Evolutionary conservation across 1,140 invertebrate species (phyloP).

Genomic region (Amyelois transitella): DNA sequence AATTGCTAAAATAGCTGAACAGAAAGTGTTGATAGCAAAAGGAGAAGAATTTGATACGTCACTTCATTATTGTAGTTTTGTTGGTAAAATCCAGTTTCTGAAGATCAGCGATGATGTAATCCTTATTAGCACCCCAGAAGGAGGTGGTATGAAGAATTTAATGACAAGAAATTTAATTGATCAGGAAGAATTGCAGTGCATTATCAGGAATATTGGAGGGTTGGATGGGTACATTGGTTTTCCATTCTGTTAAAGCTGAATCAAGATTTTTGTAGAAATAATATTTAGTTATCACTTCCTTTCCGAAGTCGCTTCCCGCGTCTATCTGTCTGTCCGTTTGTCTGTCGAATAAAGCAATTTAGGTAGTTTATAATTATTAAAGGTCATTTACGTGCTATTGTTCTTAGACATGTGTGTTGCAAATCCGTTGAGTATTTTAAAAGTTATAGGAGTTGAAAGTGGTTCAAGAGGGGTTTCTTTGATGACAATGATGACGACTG

Average conservation of each 20-base stretch:
- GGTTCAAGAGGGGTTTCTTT: too few relatives aligned
- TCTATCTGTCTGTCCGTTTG: too few relatives aligned
- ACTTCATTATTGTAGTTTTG: neutral
- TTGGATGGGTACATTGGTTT: neutral
- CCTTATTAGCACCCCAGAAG: neutral
- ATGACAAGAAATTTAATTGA: neutral
- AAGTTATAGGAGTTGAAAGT: too few relatives aligned
- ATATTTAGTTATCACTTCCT: too few relatives aligned
- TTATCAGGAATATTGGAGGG: neutral
- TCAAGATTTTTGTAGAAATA: neutral
- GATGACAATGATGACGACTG: too few relatives aligned
- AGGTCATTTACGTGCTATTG: too few relatives aligned
- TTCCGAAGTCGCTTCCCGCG: too few relatives aligned
- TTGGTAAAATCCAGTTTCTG: neutral
- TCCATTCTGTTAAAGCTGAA: neutral
- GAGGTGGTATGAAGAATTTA: neutral
- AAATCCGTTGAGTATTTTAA: too few relatives aligned
- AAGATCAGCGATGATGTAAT: neutral
- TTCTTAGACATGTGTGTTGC: too few relatives aligned
- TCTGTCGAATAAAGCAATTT: too few relatives aligned
- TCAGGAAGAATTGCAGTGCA: constrained; percentile 2
- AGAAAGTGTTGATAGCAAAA: neutral
- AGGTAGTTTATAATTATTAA: too few relatives aligned
- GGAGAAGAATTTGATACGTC: neutral
- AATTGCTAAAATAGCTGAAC: neutral